Conservation (phyloP, 2,797 vertebrate genomes). For the Sebastes ruberrimus region DNA sequence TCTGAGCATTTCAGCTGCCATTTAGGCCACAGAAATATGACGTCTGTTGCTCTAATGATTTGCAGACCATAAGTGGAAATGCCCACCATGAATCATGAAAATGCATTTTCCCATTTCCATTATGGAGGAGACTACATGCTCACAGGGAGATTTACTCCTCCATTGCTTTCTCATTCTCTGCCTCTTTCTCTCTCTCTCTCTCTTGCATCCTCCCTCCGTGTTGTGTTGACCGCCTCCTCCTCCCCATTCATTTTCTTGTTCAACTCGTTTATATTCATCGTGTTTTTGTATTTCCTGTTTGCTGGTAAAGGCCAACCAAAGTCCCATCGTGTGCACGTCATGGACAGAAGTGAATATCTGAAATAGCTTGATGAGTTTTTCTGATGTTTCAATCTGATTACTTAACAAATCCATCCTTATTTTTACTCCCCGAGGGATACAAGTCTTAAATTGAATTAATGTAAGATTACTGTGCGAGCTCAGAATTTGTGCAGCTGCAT, state of each 20-base stretch:
- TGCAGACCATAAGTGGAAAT: slow-evolving; percentile 77
- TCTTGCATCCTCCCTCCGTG: slow-evolving; percentile 1
- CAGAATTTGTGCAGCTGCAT: slow-evolving; percentile 41
- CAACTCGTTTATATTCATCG: slow-evolving; percentile 37
- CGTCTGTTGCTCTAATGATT: slow-evolving; percentile 76
- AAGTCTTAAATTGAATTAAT: slow-evolving; percentile 53
- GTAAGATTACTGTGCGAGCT: slow-evolving; percentile 35
- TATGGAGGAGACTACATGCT: slow-evolving; percentile 69
- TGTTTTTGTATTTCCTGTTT: slow-evolving; percentile 28
- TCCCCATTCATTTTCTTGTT: slow-evolving; percentile 24
- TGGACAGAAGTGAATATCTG: slow-evolving; percentile 14
- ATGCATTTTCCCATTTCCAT: slow-evolving; percentile 78
- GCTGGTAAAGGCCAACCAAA: slow-evolving; percentile 24
- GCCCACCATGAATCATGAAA: slow-evolving; percentile 80
- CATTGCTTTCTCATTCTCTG: slow-evolving; percentile 58
- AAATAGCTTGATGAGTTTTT: slow-evolving; percentile 41
- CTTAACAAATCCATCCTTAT: slow-evolving; percentile 61
- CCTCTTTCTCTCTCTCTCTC: slow-evolving; percentile 10
- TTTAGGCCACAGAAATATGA: slow-evolving; percentile 75
- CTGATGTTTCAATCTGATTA: slow-evolving; percentile 46
- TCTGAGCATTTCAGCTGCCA: slow-evolving; percentile 65
- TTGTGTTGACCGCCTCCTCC: slow-evolving; percentile 22
- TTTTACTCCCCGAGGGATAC: slow-evolving; percentile 32
- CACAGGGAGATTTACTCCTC: slow-evolving; percentile 74
- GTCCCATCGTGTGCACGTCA: neutral